Percentiles rank a stretch among this genome's conserved stretches.
Evolutionary conservation across 2,113 vertebrate species (phyloP).

Genomic region (Gnathonemus echidnorhynchus): DNA sequence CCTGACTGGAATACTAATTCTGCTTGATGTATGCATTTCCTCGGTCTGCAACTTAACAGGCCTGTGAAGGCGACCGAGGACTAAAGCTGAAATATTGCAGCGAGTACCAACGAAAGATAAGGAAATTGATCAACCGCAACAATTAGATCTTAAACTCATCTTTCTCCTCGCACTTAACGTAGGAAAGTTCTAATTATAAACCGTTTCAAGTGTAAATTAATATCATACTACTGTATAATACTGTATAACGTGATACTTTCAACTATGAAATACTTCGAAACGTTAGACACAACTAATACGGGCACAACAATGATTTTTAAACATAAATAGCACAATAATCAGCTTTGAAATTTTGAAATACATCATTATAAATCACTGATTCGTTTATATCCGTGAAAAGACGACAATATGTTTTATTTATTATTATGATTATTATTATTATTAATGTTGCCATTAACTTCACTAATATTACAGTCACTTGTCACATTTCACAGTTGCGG

Average conservation of each 20-base stretch:
- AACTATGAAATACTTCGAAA: neutral
- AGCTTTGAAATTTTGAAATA: neutral
- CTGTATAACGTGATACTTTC: neutral
- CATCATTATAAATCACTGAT: neutral
- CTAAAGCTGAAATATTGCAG: constrained; percentile 19
- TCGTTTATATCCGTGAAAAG: neutral
- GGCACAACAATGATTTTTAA: neutral
- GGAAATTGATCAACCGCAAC: constrained; percentile 18
- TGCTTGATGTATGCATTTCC: constrained; percentile 67
- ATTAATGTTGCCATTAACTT: neutral
- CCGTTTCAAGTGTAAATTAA: neutral
- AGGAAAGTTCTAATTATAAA: neutral
- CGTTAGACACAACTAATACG: neutral
- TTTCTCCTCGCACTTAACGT: constrained; percentile 9
- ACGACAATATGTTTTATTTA: neutral
- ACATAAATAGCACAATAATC: neutral
- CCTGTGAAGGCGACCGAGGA: constrained; percentile 40
- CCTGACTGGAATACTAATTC: constrained; percentile 73
- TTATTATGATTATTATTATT: neutral
- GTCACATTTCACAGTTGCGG: neutral
- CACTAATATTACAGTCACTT: neutral
- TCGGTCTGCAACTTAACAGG: constrained; percentile 64
- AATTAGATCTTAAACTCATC: constrained; percentile 3
- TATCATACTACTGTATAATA: neutral
- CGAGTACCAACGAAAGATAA: neutral